Percentiles rank a stretch among this genome's conserved stretches.
phyloP scores from a whole-genome alignment of 2,113 vertebrate species.

The Vulpes ferrilata region DNA sequence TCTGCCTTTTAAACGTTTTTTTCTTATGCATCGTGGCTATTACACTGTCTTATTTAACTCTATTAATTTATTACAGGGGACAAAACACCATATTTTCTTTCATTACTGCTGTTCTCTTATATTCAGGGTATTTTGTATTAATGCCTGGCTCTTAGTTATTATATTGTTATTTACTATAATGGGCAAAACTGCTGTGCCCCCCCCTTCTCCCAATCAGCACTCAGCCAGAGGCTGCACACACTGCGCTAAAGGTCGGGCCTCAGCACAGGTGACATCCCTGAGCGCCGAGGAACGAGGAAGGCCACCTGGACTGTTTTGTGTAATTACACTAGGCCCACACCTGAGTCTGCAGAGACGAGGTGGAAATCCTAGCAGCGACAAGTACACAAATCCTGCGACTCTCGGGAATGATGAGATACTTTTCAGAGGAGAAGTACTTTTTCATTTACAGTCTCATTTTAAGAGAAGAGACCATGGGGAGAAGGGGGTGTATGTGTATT shows the following conservation, averaged over 20 bases:
- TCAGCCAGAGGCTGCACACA: not conserved
- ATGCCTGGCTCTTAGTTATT: not conserved
- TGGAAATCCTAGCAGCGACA: not conserved
- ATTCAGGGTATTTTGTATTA: not conserved
- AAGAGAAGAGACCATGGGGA: not conserved
- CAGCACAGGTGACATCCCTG: not conserved
- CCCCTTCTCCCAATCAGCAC: not conserved
- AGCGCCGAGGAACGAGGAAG: not conserved
- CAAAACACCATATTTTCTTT: conserved; percentile 28
- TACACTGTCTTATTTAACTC: not conserved
- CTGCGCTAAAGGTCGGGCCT: not conserved
- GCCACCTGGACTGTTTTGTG: not conserved
- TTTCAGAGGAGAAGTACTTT: conserved; percentile 25
- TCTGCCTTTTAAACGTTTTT: not conserved
- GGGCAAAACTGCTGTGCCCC: not conserved
- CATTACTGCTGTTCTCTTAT: not conserved
- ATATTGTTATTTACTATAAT: not conserved
- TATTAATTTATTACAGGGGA: not conserved
- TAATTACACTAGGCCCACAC: not conserved
- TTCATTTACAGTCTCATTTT: conserved; percentile 9
- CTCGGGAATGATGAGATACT: not conserved
- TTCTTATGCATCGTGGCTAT: not conserved
- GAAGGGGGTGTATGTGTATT: not conserved
- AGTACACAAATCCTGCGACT: not conserved
- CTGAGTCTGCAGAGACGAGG: not conserved